Conservation (phyloP, 2,888 invertebrate genomes). For the Adela reaumurella region DNA sequence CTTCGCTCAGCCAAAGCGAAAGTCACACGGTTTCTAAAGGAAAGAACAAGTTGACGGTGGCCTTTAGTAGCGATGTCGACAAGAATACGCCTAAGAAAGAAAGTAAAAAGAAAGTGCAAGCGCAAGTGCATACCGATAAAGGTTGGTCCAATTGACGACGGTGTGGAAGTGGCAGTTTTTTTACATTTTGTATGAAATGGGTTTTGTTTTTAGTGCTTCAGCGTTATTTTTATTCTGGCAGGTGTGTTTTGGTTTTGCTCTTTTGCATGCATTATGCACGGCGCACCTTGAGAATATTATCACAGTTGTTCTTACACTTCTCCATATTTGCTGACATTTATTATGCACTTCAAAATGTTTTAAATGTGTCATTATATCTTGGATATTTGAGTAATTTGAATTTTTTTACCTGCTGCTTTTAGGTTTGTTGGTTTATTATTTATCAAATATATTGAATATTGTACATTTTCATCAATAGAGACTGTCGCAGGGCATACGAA, state of each 20-base stretch:
- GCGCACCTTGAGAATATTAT: too few species aligned
- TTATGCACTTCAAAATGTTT: too few species aligned
- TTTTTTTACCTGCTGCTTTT: too few species aligned
- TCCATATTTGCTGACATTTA: too few species aligned
- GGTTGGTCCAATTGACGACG: neutral
- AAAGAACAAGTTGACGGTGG: constrained; percentile 4
- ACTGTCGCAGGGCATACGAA: too few species aligned
- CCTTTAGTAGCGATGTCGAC: constrained; percentile 1
- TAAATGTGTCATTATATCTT: too few species aligned
- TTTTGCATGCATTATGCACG: neutral
- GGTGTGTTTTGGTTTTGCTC: neutral
- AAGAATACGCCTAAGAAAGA: neutral
- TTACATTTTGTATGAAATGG: neutral
- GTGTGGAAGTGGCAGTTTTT: neutral
- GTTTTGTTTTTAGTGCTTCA: neutral
- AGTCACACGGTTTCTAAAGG: constrained; percentile 12
- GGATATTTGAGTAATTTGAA: too few species aligned
- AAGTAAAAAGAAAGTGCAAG: neutral
- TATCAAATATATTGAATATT: too few species aligned
- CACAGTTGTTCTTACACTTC: too few species aligned
- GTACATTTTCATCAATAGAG: too few species aligned
- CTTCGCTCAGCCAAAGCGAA: constrained; percentile 12
- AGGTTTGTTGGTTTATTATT: too few species aligned
- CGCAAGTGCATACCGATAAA: neutral
- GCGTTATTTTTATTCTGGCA: neutral